Evolutionary conservation across 2,888 invertebrate species (phyloP).

Genomic region (Drosophila mayaguana): DNA sequence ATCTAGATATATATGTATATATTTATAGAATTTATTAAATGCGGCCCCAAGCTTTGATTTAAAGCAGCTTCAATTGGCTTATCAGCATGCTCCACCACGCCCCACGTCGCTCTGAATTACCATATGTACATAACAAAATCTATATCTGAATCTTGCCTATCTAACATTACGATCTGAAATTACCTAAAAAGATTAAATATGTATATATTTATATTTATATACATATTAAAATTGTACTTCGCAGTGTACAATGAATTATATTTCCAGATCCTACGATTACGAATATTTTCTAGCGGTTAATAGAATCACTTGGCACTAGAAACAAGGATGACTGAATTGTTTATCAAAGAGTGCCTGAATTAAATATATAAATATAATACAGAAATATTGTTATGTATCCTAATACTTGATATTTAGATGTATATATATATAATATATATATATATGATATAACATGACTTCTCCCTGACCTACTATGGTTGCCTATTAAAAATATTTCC

Average conservation of each 20-base stretch:
- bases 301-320: neutral
- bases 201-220: neutral
- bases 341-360: neutral
- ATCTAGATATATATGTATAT: neutral
- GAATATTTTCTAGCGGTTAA: neutral
- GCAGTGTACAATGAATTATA: neutral
- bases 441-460: too few species aligned
- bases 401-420: neutral
- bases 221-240: neutral
- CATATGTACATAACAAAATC: conserved; percentile 3
- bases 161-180: neutral
- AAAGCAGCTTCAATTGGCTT: conserved; percentile 1
- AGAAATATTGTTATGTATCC: neutral
- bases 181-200: neutral
- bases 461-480: neutral
- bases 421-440: too few species aligned
- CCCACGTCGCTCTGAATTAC: neutral
- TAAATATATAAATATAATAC: neutral
- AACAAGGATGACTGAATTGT: neutral
- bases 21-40: neutral
- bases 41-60: neutral
- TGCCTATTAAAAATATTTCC: neutral
- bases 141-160: neutral
- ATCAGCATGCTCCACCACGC: conserved; percentile 4
- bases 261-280: neutral